Conservation (phyloP, 2,888 invertebrate genomes). For the Augiades crinisus region DNA sequence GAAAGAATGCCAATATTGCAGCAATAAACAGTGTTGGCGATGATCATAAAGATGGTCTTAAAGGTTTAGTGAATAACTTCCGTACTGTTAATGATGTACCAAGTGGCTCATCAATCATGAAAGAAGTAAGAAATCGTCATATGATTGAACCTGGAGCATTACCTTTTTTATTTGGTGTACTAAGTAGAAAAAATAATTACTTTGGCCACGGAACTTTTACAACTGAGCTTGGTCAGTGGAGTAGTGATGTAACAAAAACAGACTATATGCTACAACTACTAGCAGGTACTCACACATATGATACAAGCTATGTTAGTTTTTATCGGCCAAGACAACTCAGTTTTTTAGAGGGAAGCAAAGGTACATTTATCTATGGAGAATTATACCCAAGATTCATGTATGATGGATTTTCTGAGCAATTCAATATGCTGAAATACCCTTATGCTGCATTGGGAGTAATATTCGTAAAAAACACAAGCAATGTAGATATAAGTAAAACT, state of each 20-base stretch:
- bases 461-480: slow-evolving; percentile 1
- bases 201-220: slow-evolving; percentile 1
- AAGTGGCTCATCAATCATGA: background rate
- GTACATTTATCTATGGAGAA: background rate
- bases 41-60: slow-evolving; percentile 1
- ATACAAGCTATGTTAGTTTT: background rate
- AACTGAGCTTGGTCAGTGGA: background rate
- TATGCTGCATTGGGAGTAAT: background rate
- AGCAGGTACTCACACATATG: background rate
- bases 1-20: slow-evolving; percentile 5
- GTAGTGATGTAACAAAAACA: slow-evolving; percentile 1
- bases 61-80: background rate
- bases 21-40: background rate
- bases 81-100: background rate
- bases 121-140: background rate
- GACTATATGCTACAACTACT: slow-evolving; percentile 1
- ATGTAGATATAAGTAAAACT: background rate
- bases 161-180: slow-evolving; percentile 1
- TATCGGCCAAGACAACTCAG: background rate
- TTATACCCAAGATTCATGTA: background rate
- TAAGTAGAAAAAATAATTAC: background rate
- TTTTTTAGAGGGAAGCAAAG: background rate
- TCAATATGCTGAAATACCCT: background rate
- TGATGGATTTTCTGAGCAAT: background rate
- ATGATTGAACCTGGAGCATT: background rate